A percentile compares a stretch with the other conserved stretches of the same genome.
These are phyloP conservation scores for Myodes glareolus DNA, from an alignment of 2,113 vertebrate species.

Conservation along the genomic window DNA sequence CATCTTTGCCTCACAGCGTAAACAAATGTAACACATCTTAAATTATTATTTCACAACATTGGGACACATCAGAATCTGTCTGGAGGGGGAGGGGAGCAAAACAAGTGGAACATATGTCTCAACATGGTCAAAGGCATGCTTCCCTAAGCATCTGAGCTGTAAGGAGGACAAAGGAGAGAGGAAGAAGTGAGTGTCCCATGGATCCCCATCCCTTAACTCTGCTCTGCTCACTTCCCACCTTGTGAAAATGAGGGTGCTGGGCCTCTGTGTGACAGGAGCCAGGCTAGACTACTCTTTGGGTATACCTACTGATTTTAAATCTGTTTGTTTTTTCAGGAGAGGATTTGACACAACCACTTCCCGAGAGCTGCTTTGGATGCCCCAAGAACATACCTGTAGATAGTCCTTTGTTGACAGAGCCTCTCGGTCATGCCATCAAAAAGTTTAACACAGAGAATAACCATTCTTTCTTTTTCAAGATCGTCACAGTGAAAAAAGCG, in stretches of 20 bases:
- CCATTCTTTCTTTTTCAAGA: slow-evolving; percentile 80
- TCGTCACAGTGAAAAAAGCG: slow-evolving; percentile 60
- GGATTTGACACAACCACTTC: background rate
- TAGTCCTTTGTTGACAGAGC: slow-evolving; percentile 72
- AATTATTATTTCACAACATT: background rate
- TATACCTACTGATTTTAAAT: background rate
- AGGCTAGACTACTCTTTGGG: background rate
- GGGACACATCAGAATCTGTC: background rate
- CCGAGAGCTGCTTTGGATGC: background rate
- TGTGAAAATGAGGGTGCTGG: background rate
- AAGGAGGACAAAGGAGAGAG: background rate
- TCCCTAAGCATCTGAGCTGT: background rate
- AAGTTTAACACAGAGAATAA: slow-evolving; percentile 78
- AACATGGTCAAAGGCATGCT: background rate
- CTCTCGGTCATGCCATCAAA: slow-evolving; percentile 71
- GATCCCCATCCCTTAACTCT: background rate
- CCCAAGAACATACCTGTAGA: background rate
- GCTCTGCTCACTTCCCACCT: rapidly evolving
- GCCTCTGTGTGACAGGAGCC: background rate
- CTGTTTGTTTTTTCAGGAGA: slow-evolving; percentile 77
- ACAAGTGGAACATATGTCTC: background rate
- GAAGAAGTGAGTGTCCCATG: background rate
- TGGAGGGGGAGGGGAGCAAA: background rate
- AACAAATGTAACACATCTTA: too few relatives aligned
- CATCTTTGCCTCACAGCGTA: too few relatives aligned